phyloP scores from a whole-genome alignment of 1,140 invertebrate species.

The Coboldia fuscipes region DNA sequence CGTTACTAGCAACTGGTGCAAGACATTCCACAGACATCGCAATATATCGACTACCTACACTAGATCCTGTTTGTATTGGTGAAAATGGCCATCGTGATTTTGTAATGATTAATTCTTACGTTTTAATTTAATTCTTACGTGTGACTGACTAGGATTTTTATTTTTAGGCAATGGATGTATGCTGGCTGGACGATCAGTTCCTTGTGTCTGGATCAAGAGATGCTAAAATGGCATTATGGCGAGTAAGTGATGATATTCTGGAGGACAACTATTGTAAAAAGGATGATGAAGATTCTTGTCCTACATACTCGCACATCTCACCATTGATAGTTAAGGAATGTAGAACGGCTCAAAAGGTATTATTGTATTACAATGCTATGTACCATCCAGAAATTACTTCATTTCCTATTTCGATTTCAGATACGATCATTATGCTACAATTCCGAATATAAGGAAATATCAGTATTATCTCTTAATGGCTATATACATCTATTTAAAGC shows the following conservation, averaged over 20 bases:
- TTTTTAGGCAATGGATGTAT: constrained; percentile 59
- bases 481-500: constrained; percentile 86
- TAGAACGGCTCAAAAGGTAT: constrained; percentile 28
- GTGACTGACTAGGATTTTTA: no score
- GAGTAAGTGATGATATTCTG: constrained; percentile 35
- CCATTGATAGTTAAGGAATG: constrained; percentile 59
- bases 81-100: constrained; percentile 81
- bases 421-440: constrained; percentile 81
- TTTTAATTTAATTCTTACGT: no score
- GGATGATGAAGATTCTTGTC: constrained; percentile 23
- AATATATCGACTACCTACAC: constrained; percentile 75
- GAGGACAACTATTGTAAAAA: constrained; percentile 25
- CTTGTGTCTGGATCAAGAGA: constrained; percentile 83
- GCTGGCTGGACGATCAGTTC: constrained; percentile 92
- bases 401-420: constrained; percentile 27
- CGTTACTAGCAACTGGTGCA: constrained; percentile 78
- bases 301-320: constrained; percentile 33
- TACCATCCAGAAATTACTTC: background rate
- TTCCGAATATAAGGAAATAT: constrained; percentile 64
- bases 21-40: constrained; percentile 83
- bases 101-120: constrained; percentile 27
- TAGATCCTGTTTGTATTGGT: constrained; percentile 88
- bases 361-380: constrained; percentile 8
- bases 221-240: constrained; percentile 62
- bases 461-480: constrained; percentile 79